Conservation (phyloP, 2,797 vertebrate species). For the Poliocrania exsul region DNA sequence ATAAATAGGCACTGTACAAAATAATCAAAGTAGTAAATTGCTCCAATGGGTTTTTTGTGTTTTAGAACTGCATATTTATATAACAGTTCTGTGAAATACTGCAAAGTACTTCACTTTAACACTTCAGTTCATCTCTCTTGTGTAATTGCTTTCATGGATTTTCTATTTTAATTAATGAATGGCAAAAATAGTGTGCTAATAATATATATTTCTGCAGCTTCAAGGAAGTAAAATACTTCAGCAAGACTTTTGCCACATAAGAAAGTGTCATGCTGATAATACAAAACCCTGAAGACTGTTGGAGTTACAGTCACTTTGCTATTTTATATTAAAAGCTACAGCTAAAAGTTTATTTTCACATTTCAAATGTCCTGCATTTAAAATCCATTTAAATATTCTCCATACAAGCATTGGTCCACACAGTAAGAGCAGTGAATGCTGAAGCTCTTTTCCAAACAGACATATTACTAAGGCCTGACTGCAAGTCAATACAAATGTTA, state of each 20-base stretch:
- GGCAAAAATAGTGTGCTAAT: background rate
- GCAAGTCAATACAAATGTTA: background rate
- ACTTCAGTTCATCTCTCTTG: background rate
- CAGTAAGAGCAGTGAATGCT: background rate
- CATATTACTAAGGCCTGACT: background rate
- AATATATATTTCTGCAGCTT: background rate
- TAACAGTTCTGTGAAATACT: background rate
- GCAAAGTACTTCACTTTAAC: background rate
- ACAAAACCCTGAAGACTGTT: background rate
- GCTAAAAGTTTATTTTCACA: background rate
- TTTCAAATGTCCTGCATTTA: background rate
- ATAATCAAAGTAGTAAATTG: background rate
- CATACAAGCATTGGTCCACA: background rate
- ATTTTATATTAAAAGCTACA: background rate
- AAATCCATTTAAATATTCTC: background rate
- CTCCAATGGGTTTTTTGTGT: background rate
- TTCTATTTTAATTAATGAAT: background rate
- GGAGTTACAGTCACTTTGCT: background rate
- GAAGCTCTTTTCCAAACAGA: background rate
- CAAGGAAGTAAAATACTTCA: background rate
- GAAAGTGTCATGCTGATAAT: background rate
- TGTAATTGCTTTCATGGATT: background rate
- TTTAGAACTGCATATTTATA: background rate
- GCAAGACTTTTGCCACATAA: background rate
- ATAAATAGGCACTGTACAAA: background rate